Conservation (phyloP, 2,113 vertebrate genomes). For the Entomyzon cyanotis region DNA sequence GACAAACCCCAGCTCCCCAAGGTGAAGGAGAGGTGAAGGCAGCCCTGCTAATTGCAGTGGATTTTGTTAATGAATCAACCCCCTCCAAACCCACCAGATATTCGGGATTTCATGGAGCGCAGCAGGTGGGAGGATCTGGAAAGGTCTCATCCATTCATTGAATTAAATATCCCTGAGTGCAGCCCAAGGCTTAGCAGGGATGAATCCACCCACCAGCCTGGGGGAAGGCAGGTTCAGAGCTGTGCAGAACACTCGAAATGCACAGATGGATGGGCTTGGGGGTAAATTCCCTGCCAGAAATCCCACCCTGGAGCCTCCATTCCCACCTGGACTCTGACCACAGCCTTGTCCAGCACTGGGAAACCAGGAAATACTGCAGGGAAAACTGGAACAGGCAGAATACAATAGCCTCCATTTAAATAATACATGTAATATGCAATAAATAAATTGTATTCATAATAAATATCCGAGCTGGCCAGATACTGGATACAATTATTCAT, state of each 20-base stretch:
- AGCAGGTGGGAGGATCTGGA: constrained; percentile 46
- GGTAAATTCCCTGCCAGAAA: background rate
- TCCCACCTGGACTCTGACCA: background rate
- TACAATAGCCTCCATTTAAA: background rate
- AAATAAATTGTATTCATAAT: constrained; percentile 45
- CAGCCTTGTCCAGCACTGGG: fast-evolving
- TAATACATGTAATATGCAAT: constrained; percentile 5
- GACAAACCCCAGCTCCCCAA: background rate
- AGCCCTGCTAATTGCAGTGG: background rate
- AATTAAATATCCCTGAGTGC: constrained; percentile 39
- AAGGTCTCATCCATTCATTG: constrained; percentile 57
- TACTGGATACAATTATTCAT: constrained; percentile 37
- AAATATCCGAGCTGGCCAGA: constrained; percentile 2
- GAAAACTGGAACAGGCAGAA: background rate
- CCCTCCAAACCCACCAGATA: background rate
- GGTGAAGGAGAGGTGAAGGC: constrained; percentile 16
- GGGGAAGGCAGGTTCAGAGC: background rate
- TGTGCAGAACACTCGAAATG: fast-evolving
- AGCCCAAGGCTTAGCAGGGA: background rate
- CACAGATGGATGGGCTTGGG: background rate
- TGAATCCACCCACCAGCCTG: constrained; percentile 13
- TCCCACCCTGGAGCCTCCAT: background rate
- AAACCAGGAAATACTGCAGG: background rate
- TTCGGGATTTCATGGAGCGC: background rate
- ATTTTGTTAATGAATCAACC: constrained; percentile 44